Evolutionary conservation across 2,888 invertebrate genomes (phyloP), one percentile per base, ranked within the genome.

Genomic region (Volucella inflata): DNA sequence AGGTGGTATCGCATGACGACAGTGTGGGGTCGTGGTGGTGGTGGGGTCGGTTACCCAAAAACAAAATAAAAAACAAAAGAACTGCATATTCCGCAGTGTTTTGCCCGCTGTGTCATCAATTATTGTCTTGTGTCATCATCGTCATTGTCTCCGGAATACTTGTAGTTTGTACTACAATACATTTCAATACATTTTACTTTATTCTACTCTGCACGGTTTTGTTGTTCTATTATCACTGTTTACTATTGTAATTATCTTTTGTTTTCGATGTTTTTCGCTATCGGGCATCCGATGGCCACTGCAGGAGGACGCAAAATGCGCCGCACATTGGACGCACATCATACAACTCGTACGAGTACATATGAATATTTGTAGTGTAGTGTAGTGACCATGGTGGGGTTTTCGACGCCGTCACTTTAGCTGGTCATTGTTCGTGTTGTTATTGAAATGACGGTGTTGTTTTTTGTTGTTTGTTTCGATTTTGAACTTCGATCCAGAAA

Each of bases 191-290:
- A 14, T 2, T 16, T 8, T 16, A 14, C 11, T 14, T 14, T 17
- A 38, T 40, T 48, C 60, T 42, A 16, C 21, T 12, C n/a, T 55
- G 6, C n/a, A 42, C 30, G 30, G 6, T 30, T 30, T 30, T 30
- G 30, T 30, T 30, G 6, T 4, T 30, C 42, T 62, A 55, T 68
- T 44, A 38, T 67, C 55, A 62, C 71, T 78, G 78, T 78, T 78
- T 78, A 78, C 78, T 64, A 55, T 78, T 70, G 78, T 71, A 78
- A 78, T 77, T 77, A 77, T 78, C 78, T 70, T 78, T 70, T 78
- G 78, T 78, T 78, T 78, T 78, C 70, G 70, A 78, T 62, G 62
- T 78, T 70, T 64, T 70, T 64, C 64, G 62, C 62, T 78, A 71
- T 70, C 78, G 64, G 40, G 12, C 64, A 62, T 62, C 30, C 60